Base-by-base conservation (phyloP, 2,888 invertebrate species). In the Lepeophtheirus nordmannii region DNA sequence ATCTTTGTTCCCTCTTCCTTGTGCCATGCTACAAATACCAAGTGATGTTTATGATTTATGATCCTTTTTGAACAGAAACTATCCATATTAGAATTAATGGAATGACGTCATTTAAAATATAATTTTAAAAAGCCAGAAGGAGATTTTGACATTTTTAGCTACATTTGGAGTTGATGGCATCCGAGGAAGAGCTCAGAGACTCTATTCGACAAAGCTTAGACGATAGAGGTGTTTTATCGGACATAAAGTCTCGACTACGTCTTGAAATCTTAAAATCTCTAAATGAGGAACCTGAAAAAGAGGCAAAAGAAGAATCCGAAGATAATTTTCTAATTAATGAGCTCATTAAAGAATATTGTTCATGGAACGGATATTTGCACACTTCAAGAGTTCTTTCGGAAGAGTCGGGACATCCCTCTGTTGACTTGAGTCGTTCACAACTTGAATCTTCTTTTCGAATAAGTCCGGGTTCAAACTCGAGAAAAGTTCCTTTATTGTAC, bases 271-370 rank as follows among this genome's bases (percentile, higher is more conserved):
- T 46, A 14, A 46, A 46, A 46, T 46, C 53, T 17, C 53, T 46
- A 46, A 46, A 17, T n/a, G 53, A 14, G 8, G 17, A 46, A 17
- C 53, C 53, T 5, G n/a, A 14, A 46, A 63, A 22, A 20, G 38
- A 56, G 53, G 14, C 11, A 12, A 30, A 20, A 20, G 12, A 10
- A 8, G 53, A 41, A 11, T n/a, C 46, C 14, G 22, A 41, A 12
- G 20, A 22, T 14, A 63, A 63, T 56, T 62, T 63, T 37, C 20
- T 63, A 46, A 22, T 63, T 12, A 63, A 63, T 30, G 63, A 63
- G 53, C 63, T 63, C 53, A 63, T 63, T 30, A 63, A 63, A 30
- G 63, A 63, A 53, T 63, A 63, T 30, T 56, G 41, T 10, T 41
- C 41, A 17, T 63, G 20, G 23, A 63, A 63, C 56, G 46, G 56